phyloP scores from a whole-genome alignment of 2,797 vertebrate species.

The Micrastur ruficollis region DNA sequence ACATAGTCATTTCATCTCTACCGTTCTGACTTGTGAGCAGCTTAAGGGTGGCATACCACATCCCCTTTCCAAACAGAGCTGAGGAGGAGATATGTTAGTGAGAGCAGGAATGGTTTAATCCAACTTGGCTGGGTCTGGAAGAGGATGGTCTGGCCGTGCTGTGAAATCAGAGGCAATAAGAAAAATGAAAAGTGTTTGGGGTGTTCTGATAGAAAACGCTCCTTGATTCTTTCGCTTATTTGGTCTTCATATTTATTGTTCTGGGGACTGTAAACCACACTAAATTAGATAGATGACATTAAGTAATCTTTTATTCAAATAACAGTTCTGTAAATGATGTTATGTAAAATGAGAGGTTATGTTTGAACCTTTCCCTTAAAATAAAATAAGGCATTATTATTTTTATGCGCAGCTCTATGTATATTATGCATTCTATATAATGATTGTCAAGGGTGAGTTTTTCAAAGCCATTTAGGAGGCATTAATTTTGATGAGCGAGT shows the following conservation, averaged over 20 bases:
- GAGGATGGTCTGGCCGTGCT: background rate
- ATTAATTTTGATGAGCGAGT: background rate
- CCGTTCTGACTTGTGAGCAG: background rate
- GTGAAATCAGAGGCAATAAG: background rate
- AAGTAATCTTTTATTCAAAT: background rate
- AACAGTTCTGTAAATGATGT: background rate
- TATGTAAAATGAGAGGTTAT: background rate
- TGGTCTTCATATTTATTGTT: background rate
- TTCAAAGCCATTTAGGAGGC: background rate
- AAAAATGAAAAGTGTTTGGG: background rate
- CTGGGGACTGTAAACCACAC: background rate
- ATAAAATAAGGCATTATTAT: background rate
- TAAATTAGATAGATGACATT: background rate
- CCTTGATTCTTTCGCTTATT: background rate
- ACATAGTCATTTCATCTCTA: background rate
- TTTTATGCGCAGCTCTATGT: background rate
- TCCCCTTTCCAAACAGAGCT: background rate
- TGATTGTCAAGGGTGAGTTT: background rate
- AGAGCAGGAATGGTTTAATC: background rate
- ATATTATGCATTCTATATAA: background rate
- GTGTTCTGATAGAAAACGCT: background rate
- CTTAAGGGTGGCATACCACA: background rate
- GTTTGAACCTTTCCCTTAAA: conserved; percentile 1
- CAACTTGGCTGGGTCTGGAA: background rate
- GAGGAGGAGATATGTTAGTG: background rate